phyloP scores from a whole-genome alignment of 23 tunicate genomes.

The Botrylloides violaceus region DNA sequence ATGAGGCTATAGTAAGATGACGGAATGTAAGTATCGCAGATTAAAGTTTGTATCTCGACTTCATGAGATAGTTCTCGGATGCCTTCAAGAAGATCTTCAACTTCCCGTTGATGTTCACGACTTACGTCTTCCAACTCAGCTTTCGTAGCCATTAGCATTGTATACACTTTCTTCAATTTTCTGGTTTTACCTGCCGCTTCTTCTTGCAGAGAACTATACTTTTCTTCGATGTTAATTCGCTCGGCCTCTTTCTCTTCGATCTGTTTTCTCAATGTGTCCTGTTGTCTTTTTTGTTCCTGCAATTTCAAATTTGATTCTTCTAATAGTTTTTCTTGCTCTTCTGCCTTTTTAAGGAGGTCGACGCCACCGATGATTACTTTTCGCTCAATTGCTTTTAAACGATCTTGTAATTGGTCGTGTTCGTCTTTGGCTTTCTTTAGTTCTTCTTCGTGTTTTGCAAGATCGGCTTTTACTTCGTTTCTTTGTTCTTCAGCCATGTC shows the following conservation, averaged over 20 bases:
- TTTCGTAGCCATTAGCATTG: conserved; percentile 54
- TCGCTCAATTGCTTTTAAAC: conserved; percentile 53
- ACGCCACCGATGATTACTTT: conserved; percentile 96
- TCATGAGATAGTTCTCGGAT: conserved; percentile 57
- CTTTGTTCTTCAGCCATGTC: conserved; percentile 94
- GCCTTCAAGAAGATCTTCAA: conserved; percentile 74
- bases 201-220: conserved; percentile 73
- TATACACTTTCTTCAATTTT: conserved; percentile 76
- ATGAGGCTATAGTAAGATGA: conserved; percentile 48
- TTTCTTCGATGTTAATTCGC: conserved; percentile 84
- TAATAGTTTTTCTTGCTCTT: conserved; percentile 90
- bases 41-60: conserved; percentile 53
- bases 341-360: conserved; percentile 84
- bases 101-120: conserved; percentile 72
- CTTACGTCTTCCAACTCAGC: conserved; percentile 82
- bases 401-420: conserved; percentile 84
- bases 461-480: conserved; percentile 54
- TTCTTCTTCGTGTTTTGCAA: conserved; percentile 64
- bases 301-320: conserved; percentile 83
- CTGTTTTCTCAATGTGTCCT: conserved; percentile 65
- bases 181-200: conserved; percentile 85
- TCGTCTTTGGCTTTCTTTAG: conserved; percentile 62
- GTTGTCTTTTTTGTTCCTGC: conserved; percentile 64
- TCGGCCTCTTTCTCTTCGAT: conserved; percentile 93
- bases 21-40: conserved; percentile 70